Evolutionary conservation across 2,888 invertebrate genomes (phyloP), one percentile per base, ranked within the genome.

Genomic region (Arge pagana): DNA sequence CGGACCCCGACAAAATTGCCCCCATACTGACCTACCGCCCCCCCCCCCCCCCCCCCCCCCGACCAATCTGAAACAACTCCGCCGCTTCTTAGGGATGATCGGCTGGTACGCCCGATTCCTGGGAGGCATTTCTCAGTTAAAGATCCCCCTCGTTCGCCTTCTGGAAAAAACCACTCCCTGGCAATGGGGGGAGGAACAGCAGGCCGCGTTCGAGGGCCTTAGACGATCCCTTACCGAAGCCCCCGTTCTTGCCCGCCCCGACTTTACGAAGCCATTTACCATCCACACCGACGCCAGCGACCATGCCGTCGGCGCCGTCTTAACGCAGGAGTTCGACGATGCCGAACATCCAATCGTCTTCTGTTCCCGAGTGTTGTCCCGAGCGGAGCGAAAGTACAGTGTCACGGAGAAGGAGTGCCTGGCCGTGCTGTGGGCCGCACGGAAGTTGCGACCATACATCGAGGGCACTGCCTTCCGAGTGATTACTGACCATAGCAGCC

Each of bases 1-100:
- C 30, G 0, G 30, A 42, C 10, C 42, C 42, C 7, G 30, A 42
- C 3, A 42, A 42, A 42, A 18, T 30, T 3, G 7, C 26, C 3
- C 28, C 28, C 2, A 18, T 41, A 3, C n/a, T 41, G 2, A 26
- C 26, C 4, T 41, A 30, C 11, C 41, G 4, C 58, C 26, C 42
- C 11, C 55, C 59, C 8, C 19, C 21, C 16, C 41, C 6, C 58
- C 26, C 42, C 41, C 6, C 58, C 26, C 42, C 11, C 55, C 59
- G 8, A 26, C 21, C 16, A 54, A 30, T 3, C 7, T 53, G 5
- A 53, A 58, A 28, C 54, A 62, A 36, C 3, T 64, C 10, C 37
- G 60, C 10, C 30, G 61, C 6, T 63, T 65, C 35, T 33, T 60
- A 7, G 58, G 61, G 16, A 57, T 58, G 21, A 53, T 58, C 6